phyloP scores from a whole-genome alignment of 2,797 vertebrate species.

The Acrossocheilus fasciatus region DNA sequence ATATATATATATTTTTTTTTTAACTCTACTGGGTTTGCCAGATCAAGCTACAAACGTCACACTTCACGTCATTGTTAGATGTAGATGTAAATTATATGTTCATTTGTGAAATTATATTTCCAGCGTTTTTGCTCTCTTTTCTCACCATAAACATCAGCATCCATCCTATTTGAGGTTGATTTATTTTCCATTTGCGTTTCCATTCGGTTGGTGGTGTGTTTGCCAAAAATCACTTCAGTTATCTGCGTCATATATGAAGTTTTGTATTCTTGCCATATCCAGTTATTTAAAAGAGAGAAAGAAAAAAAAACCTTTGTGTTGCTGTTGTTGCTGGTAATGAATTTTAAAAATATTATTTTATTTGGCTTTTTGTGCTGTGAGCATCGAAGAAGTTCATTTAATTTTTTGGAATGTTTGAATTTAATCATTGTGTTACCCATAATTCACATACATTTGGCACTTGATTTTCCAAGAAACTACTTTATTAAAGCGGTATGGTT shows the following conservation, averaged over 20 bases:
- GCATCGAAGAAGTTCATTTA: not conserved
- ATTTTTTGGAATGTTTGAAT: not conserved
- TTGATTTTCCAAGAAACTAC: not conserved
- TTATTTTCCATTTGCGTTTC: conserved; percentile 1
- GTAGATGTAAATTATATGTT: conserved; percentile 14
- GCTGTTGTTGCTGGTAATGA: conserved; percentile 4
- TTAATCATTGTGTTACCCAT: not conserved
- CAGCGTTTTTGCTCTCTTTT: conserved; percentile 10
- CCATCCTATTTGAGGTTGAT: conserved; percentile 21
- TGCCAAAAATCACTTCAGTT: conserved; percentile 16
- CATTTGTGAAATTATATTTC: not conserved
- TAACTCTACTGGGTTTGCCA: not conserved
- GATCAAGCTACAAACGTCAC: conserved; percentile 12
- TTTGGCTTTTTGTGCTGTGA: conserved; percentile 4
- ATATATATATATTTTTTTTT: not conserved
- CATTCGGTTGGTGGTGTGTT: conserved; percentile 27
- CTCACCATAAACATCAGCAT: not conserved
- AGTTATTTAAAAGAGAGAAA: not conserved
- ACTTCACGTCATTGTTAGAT: conserved; percentile 29
- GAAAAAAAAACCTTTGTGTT: not conserved
- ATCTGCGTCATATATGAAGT: not conserved
- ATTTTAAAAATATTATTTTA: not conserved
- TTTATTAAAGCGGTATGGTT: not conserved
- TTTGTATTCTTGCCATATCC: not conserved
- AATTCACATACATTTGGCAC: conserved; percentile 3